Evolutionary conservation across 2,888 invertebrate species (phyloP).

Genomic region (Caenorhabditis wallacei): DNA sequence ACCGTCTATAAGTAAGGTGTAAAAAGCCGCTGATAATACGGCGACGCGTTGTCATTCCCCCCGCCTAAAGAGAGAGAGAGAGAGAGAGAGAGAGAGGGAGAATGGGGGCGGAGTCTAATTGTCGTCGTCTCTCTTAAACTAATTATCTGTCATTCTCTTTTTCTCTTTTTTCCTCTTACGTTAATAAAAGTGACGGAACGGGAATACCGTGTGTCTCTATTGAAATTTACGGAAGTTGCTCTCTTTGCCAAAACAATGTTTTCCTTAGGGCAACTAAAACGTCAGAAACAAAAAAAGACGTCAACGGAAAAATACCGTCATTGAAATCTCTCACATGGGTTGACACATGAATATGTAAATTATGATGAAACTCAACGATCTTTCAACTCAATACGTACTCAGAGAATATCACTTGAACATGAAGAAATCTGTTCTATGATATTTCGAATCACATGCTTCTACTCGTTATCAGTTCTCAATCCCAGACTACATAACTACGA

Average conservation of each 20-base stretch:
- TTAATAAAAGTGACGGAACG: background rate
- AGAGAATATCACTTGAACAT: no score
- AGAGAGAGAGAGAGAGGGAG: background rate
- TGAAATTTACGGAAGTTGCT: slow-evolving; percentile 45
- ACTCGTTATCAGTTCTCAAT: no score
- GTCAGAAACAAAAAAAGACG: no score
- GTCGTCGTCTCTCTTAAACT: slow-evolving; percentile 27
- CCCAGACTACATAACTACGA: no score
- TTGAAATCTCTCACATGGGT: no score
- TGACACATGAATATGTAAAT: background rate
- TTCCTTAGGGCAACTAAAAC: no score
- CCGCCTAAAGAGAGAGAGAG: slow-evolving; percentile 19
- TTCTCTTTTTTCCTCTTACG: background rate
- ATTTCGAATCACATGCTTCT: no score
- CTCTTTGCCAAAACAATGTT: background rate
- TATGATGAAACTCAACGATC: background rate
- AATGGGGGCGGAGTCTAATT: slow-evolving; percentile 33
- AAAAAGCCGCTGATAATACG: slow-evolving; percentile 59
- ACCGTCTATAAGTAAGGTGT: slow-evolving; percentile 42
- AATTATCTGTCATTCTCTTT: no score
- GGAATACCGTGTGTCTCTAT: background rate
- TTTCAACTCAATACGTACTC: no score
- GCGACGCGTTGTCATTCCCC: slow-evolving; percentile 7
- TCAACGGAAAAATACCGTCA: no score
- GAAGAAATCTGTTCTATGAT: no score